Percentiles rank a stretch among this genome's conserved stretches.
Evolutionary conservation across 2,888 invertebrate species (phyloP).

Genomic region (Malachius bipustulatus): DNA sequence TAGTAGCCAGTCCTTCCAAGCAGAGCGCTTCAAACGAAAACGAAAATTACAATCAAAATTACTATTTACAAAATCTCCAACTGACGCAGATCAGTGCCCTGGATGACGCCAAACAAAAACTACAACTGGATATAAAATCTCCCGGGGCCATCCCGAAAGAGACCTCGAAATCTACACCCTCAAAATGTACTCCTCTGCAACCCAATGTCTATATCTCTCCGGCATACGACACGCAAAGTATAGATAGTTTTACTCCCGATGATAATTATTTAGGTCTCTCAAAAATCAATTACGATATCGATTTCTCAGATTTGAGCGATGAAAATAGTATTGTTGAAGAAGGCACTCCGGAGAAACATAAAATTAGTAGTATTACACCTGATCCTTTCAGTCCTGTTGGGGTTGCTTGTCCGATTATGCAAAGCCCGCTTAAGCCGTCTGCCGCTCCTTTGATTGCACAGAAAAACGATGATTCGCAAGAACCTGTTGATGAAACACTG

Average conservation of each 20-base stretch:
- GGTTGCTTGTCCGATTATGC: slow-evolving; percentile 27
- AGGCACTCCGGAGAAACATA: slow-evolving; percentile 32
- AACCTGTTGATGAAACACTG: slow-evolving; percentile 21
- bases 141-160: slow-evolving; percentile 34
- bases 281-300: slow-evolving; percentile 65
- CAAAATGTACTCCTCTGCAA: background rate
- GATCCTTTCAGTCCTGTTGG: slow-evolving; percentile 48
- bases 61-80: slow-evolving; percentile 31
- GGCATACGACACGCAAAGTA: slow-evolving; percentile 37
- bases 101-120: slow-evolving; percentile 25
- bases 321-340: slow-evolving; percentile 58
- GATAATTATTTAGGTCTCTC: slow-evolving; percentile 49
- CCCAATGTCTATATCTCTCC: slow-evolving; percentile 16
- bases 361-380: slow-evolving; percentile 30
- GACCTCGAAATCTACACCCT: slow-evolving; percentile 30
- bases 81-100: slow-evolving; percentile 20
- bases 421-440: slow-evolving; percentile 31
- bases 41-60: slow-evolving; percentile 22
- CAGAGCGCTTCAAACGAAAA: slow-evolving; percentile 9
- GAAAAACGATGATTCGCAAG: slow-evolving; percentile 19
- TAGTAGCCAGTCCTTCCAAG: slow-evolving; percentile 12
- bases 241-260: slow-evolving; percentile 51
- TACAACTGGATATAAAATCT: slow-evolving; percentile 32
- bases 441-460: slow-evolving; percentile 16
- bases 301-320: slow-evolving; percentile 60